These are phyloP conservation scores for Percopsis transmontana DNA, from an alignment of 2,113 vertebrate genomes.

Conservation along the genomic window DNA sequence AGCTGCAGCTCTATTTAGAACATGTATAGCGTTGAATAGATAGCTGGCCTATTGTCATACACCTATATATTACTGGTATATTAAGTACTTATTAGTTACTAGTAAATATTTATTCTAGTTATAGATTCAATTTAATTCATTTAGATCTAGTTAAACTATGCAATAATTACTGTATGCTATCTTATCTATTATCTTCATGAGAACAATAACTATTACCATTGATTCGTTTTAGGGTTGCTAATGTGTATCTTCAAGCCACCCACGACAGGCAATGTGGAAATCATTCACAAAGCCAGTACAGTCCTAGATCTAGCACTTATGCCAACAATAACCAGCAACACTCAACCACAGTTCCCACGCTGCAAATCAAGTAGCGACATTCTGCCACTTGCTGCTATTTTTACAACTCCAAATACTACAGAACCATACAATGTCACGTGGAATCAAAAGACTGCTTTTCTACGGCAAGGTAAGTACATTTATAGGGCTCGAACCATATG, in stretches of 20 bases:
- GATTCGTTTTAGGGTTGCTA: constrained; percentile 56
- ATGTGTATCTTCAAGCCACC: constrained; percentile 29
- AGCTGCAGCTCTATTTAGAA: neutral
- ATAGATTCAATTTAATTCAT: neutral
- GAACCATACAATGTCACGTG: constrained; percentile 46
- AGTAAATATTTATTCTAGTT: neutral
- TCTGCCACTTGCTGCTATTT: accelerated
- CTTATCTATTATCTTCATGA: neutral
- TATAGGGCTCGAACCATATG: too few species aligned
- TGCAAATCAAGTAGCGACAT: accelerated
- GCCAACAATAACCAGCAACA: constrained; percentile 39
- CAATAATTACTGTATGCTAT: too few species aligned
- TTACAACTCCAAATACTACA: constrained; percentile 20
- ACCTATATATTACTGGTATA: neutral
- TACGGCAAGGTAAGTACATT: too few species aligned
- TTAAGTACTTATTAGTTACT: neutral
- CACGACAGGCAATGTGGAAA: accelerated
- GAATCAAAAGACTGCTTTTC: neutral
- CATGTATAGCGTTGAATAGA: neutral
- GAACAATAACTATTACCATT: neutral
- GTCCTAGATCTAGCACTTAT: constrained; percentile 50
- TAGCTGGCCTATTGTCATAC: neutral
- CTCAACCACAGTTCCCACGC: constrained; percentile 45
- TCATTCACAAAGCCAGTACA: constrained; percentile 45
- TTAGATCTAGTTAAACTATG: too few species aligned